Evolutionary conservation across 1,140 invertebrate species (phyloP).

Genomic region (Drosophila ficusphila): DNA sequence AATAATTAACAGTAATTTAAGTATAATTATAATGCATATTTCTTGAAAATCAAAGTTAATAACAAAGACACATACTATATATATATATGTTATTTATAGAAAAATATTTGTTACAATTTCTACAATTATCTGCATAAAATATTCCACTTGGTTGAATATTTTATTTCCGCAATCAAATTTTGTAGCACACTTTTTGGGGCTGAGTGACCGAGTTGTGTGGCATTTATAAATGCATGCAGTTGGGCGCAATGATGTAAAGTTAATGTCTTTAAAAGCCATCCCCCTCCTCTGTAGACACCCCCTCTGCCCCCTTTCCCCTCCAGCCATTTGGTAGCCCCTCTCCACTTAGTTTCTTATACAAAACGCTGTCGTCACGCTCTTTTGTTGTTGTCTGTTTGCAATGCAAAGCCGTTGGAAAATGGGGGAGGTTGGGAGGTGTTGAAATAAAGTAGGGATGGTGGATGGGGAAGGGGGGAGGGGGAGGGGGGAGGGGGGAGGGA

Average conservation of each 20-base stretch:
- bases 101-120: too few relatives aligned
- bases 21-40: too few relatives aligned
- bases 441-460: slow-evolving; percentile 1
- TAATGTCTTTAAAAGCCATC: slow-evolving; percentile 12
- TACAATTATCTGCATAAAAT: too few relatives aligned
- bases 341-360: slow-evolving; percentile 32
- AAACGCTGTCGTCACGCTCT: slow-evolving; percentile 36
- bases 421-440: slow-evolving; percentile 14
- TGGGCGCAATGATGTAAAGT: slow-evolving; percentile 23
- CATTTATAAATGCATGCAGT: neutral
- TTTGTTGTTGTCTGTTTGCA: slow-evolving; percentile 33
- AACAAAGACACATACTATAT: too few relatives aligned
- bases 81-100: too few relatives aligned
- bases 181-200: neutral
- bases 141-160: too few relatives aligned
- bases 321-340: too few relatives aligned
- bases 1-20: too few relatives aligned
- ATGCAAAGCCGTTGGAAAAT: slow-evolving; percentile 31
- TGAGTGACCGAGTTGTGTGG: slow-evolving; percentile 10
- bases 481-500: neutral
- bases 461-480: too few relatives aligned
- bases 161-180: neutral
- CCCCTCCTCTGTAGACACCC: neutral
- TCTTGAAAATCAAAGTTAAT: too few relatives aligned
- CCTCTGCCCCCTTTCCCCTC: too few relatives aligned